Base-by-base conservation (phyloP, 2,113 vertebrate genomes). In the human (Homo sapiens) region DNA sequence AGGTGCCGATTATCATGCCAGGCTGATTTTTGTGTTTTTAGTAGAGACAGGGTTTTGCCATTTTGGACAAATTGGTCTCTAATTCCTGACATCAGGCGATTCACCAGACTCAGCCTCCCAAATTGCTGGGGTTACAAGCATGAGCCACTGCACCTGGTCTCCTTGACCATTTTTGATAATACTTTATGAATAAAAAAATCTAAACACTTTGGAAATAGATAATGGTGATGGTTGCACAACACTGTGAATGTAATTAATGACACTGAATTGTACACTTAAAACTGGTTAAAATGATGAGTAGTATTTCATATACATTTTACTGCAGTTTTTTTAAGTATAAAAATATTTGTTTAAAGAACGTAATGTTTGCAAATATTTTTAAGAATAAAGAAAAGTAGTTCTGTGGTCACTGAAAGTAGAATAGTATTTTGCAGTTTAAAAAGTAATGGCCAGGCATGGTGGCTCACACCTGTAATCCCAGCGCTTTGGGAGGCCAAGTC, bases 351-450 rank as follows among this genome's bases (percentile, higher is more conserved):
- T 45, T 61, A 82, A 57, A 97, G 2, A 73, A 50, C 59, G 82
- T 68, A 72, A 35, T 76, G 38, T 84, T 87, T 59, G 59, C 32
- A 16, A 52, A 45, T 87, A 84, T 89, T 79, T 84, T 73, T 59
- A 83, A 93, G 9, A 68, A 79, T 40, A 82, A 84, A 61, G 35
- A 66, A 81, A 84, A 80, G 73, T 61, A 61, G n/a, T 66, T 79
- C 23, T 66, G 13, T 48, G 45, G 35, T 48, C 25, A 68, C 75
- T 88, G 75, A 72, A 85, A 94, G 38, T 48, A 81, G 2, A 4
- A 72, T 25, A 73, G 9, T 32, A 94, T 70, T 94, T 55, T 92
- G 38, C 16, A 94, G 40, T 64, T 82, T 78, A 84, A 97, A 75
- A 70, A 35, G 32, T 38, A 55, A 32, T 76, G 61, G 2, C 27